Base-by-base conservation (phyloP, 2,113 vertebrate genomes). In the Aegotheles bennettii region DNA sequence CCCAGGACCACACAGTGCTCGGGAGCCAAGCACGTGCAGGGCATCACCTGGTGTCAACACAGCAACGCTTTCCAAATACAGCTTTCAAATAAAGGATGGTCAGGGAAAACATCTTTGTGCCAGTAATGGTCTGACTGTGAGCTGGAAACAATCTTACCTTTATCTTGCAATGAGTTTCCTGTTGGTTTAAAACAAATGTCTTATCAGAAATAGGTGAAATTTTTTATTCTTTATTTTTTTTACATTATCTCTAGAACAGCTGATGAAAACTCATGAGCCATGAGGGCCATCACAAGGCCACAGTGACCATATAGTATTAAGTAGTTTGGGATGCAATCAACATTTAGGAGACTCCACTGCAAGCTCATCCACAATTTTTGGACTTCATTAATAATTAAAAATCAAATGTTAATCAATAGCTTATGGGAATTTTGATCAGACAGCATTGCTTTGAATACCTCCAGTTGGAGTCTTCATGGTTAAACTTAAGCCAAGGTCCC, bases 1-100 rank as follows among this genome's bases (percentile, higher is more conserved):
- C 31, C 40, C 24, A 13, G 33, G 18, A 35, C 13, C 5, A 4
- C 0, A 4, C 0, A 1, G 31, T 38, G 35, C 47, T 43, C 1
- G 0, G 33, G 19, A 83, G 67, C 26, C 31, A 61, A 23, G 26
- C 19, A 43, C 0, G 0, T 20, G 42, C 7, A 5, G 42, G 35
- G 35, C n/a, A 50, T 20, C 35, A 13, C 13, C 1, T 28, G 13
- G 5, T 4, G 45, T 5, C 45, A 35, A 17, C 26, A 40, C 16
- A 53, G 6, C 26, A 79, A 3, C 0, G 1, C 4, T n/a, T 75
- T 57, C 25, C 23, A 40, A 82, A 56, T 0, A 45, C 2, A 48
- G 20, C 20, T 8, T 16, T 60, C 67, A 43, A 45, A 63, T 29
- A 33, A 28, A 50, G 16, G 21, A 5, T 0, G 6, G 33, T n/a